A percentile compares a stretch with the other conserved stretches of the same genome.
Evolutionary conservation across 2,113 vertebrate genomes (phyloP).

Genomic region (Ctenodactylus gundi): DNA sequence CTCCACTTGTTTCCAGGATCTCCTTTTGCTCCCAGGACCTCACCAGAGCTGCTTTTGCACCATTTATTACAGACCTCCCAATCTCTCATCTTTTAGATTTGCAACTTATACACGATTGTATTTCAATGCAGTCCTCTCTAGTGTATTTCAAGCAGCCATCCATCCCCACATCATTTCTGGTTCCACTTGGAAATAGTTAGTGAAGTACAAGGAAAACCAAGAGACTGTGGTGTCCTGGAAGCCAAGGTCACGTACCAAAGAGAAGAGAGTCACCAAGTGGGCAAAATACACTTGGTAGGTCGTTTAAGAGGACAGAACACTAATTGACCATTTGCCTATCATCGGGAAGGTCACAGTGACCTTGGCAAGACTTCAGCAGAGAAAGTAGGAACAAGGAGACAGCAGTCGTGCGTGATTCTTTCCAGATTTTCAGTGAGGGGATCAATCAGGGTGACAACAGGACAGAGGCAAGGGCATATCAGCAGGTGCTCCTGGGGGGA

Average conservation of each 20-base stretch:
- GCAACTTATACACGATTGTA: no score
- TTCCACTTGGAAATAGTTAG: background rate
- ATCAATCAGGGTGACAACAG: no score
- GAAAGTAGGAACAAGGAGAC: no score
- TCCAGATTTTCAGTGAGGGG: background rate
- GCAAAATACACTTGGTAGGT: background rate
- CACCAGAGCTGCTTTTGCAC: background rate
- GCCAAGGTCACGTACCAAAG: background rate
- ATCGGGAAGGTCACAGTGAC: background rate
- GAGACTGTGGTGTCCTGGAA: background rate
- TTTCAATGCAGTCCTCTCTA: background rate
- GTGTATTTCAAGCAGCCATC: background rate
- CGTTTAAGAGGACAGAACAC: background rate
- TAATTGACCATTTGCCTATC: background rate
- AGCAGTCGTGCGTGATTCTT: background rate
- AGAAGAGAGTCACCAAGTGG: background rate
- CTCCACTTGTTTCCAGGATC: background rate
- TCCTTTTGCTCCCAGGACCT: background rate
- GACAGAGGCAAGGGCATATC: no score
- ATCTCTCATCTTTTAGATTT: no score
- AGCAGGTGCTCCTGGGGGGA: background rate
- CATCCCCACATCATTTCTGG: background rate
- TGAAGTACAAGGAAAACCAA: background rate
- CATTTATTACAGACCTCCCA: background rate
- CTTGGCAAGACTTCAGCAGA: no score